These are phyloP conservation scores for Takifugu rubripes DNA, from an alignment of 2,797 vertebrate species.

Conservation along the genomic window DNA sequence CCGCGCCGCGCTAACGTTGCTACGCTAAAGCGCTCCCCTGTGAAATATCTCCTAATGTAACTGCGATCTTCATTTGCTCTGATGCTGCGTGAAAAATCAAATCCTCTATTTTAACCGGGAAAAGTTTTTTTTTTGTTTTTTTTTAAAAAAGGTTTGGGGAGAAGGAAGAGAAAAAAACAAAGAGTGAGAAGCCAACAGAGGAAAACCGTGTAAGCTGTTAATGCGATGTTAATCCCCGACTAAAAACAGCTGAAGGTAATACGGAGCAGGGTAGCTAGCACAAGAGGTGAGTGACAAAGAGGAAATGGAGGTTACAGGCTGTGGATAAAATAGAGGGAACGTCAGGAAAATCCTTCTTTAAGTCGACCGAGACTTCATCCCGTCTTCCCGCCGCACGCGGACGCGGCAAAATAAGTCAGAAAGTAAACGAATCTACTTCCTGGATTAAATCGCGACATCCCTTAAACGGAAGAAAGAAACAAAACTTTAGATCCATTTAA, in stretches of 20 bases:
- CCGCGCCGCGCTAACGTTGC: conserved; percentile 43
- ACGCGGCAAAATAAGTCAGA: neutral
- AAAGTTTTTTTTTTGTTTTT: conserved; percentile 20
- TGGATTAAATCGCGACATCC: too few species aligned
- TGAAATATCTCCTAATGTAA: conserved; percentile 69
- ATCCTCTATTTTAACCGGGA: conserved; percentile 71
- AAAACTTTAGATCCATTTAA: too few species aligned
- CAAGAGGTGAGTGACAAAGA: conserved; percentile 52
- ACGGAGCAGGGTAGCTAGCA: conserved; percentile 62
- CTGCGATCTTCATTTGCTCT: conserved; percentile 70
- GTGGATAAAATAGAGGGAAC: conserved; percentile 21
- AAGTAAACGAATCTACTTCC: neutral
- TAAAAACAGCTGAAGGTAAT: conserved; percentile 72
- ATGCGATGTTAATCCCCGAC: conserved; percentile 72
- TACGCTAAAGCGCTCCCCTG: conserved; percentile 63
- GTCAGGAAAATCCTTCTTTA: conserved; percentile 17
- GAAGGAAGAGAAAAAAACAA: conserved; percentile 27
- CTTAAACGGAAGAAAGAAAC: too few species aligned
- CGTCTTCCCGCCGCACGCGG: conserved; percentile 5
- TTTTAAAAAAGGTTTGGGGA: conserved; percentile 18
- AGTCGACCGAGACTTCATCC: conserved; percentile 12
- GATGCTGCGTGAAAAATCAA: conserved; percentile 70
- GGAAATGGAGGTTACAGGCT: conserved; percentile 20
- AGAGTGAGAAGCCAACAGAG: conserved; percentile 62
- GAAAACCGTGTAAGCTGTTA: conserved; percentile 72